Evolutionary conservation across 92 coral and sea anemone species (phyloP).

Genomic region (Isaurus tuberculatus): DNA sequence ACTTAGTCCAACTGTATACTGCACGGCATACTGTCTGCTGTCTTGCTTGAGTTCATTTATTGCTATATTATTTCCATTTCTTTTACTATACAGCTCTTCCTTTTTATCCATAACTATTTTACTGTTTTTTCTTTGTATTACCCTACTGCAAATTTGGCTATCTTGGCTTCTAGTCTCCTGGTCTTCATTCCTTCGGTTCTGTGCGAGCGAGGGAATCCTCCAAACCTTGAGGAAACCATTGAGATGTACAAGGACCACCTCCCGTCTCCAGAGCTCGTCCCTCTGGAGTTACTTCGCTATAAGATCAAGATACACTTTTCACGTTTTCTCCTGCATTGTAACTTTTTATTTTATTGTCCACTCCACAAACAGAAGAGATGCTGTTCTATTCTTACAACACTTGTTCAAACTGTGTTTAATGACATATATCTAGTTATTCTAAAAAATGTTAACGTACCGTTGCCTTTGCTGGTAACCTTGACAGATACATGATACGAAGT

Average conservation of each 20-base stretch:
- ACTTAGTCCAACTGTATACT: conserved; percentile 30
- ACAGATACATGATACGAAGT: conserved; percentile 16
- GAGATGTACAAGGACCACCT: conserved; percentile 47
- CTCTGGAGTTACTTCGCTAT: conserved; percentile 43
- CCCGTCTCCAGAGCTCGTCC: conserved; percentile 44
- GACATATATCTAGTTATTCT: conserved; percentile 16
- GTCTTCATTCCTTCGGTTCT: conserved; percentile 53
- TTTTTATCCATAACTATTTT: conserved; percentile 34
- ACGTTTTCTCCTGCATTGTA: not conserved
- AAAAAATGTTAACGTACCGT: conserved; percentile 14
- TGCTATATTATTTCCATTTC: conserved; percentile 38
- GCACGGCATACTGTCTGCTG: conserved; percentile 6
- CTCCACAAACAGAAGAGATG: conserved; percentile 13
- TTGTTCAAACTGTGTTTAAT: conserved; percentile 27
- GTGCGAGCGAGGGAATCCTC: conserved; percentile 48
- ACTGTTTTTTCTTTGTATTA: conserved; percentile 35
- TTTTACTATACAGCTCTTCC: conserved; percentile 38
- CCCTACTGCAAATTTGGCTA: conserved; percentile 46
- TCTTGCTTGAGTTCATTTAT: conserved; percentile 18
- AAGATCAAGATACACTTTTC: conserved; percentile 11
- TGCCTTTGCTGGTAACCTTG: conserved; percentile 14
- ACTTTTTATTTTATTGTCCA: not conserved
- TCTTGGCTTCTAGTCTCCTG: conserved; percentile 37
- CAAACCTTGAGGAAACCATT: conserved; percentile 31
- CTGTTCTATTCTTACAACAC: conserved; percentile 17